Evolutionary conservation across 2,113 vertebrate genomes (phyloP), one percentile per base, ranked within the genome.

Genomic region (Asarcornis scutulata): DNA sequence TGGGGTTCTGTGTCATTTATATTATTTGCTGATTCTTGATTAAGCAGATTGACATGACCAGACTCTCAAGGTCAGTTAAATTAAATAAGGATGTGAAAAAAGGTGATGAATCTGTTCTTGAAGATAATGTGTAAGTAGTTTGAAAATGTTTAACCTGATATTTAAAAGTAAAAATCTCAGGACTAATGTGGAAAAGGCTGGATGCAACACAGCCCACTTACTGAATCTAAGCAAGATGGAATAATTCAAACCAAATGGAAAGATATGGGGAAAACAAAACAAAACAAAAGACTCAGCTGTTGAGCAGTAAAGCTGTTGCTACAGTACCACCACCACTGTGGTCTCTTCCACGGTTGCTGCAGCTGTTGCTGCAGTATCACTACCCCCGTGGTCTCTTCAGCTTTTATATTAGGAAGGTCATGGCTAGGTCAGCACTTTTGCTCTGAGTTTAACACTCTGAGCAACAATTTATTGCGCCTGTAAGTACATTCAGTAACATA

Each of bases 11-110:
- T 58, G 56, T 96, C 60, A 3, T 97, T 96, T 97, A 40, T 93
- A 95, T 96, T 89, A 93, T 97, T 97, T 97, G 92, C 83, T 96
- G 94, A 87, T 95, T 93, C 94, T 95, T 95, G 89, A 96, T 97
- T 95, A 97, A 96, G 86, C 63, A 38, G 44, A 93, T 97, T 5
- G 11, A 96, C 88, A 94, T 78, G 82, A 17, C 59, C 6, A 9
- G 59, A 59, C 59, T 87, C 38, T 92, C 95, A 97, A 97, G 94
- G 96, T 97, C 95, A 95, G 63, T 86, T 93, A 81, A 94, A 96
- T 96, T 95, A 96, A 81, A 88, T 94, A 96, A 95, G 79, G 38
- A 79, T 90, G 53, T 69, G 56, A 96, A 83, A 62, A 94, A 90
- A 90, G 55, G 60, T 95, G 83, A 83, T 55, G 71, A 88, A 94